Evolutionary conservation across 64 coral and sea anemone species (phyloP), one percentile per base, ranked within the genome.

Genomic region (Trachythela sp.): DNA sequence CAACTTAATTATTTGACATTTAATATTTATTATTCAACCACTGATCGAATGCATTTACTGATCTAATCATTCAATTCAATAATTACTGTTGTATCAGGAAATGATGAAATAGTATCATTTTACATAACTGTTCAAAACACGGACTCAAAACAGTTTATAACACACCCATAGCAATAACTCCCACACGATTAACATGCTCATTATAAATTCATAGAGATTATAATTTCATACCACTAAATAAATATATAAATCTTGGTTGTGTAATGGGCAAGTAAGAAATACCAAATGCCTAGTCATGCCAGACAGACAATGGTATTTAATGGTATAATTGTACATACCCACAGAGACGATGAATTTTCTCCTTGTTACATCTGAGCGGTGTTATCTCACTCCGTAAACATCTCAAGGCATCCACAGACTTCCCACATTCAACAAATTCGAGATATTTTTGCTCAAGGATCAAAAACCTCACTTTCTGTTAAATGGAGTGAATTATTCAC

Each of bases 381-480:
- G 96, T 92, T 49, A 99, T 70, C 77, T 99, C 96, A 39, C 88
- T 99, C 84, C 96, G 92, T 26, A 99, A 80, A 92, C 96, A 99
- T 20, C 92, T 89, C 26, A 99, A 86, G 39, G 96, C 96, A 50
- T 99, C 96, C 86, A 99, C 83, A 11, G 91, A 89, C 33, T 89
- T 86, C 32, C 94, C 93, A 27, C 94, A 94, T 87, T 99, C 96
- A 24, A 99, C 42, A 77, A 93, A 84, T 85, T 99, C 96, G 43
- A 99, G 77, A 77, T 92, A 99, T 77, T 99, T 99, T 89, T 99
- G 96, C 48, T 99, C 96, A 87, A 99, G 84, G 33, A 99, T 83
- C 40, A 91, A 92, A 95, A 99, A 99, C 71, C 88, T 99, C 93
- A 99, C 94, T 95, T 99, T 99, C 96, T 99, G 60, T 20, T 36